Conservation (phyloP, 2,113 vertebrate species). For the Pimephales promelas region DNA sequence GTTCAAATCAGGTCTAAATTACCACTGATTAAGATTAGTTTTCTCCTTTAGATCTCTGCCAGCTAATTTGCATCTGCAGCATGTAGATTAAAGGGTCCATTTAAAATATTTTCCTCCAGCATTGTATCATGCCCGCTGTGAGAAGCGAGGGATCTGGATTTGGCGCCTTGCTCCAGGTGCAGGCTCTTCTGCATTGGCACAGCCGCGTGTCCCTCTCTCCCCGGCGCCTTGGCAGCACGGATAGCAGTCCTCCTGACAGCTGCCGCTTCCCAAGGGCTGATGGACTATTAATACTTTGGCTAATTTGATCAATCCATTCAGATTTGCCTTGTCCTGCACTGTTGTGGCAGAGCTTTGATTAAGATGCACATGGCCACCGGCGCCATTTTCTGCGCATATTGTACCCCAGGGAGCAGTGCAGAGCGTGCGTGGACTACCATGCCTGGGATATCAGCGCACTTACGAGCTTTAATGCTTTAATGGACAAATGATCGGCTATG, state of each 20-base stretch:
- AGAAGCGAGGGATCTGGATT: slow-evolving; percentile 36
- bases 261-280: slow-evolving; percentile 78
- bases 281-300: slow-evolving; percentile 76
- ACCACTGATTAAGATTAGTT: slow-evolving; percentile 46
- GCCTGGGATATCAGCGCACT: slow-evolving; percentile 15
- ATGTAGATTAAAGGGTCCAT: slow-evolving; percentile 49
- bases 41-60: slow-evolving; percentile 39
- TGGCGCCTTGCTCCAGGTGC: slow-evolving; percentile 52
- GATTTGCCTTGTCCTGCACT: slow-evolving; percentile 70
- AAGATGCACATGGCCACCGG: slow-evolving; percentile 74
- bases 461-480: slow-evolving; percentile 33
- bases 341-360: slow-evolving; percentile 74
- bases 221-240: slow-evolving; percentile 70
- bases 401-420: slow-evolving; percentile 49
- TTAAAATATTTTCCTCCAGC: slow-evolving; percentile 49
- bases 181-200: slow-evolving; percentile 64
- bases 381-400: slow-evolving; percentile 29
- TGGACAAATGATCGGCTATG: slow-evolving; percentile 36
- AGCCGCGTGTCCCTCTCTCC: slow-evolving; percentile 67
- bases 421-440: slow-evolving; percentile 57
- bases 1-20: slow-evolving; percentile 42
- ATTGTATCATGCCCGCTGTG: slow-evolving; percentile 12
- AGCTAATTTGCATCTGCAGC: slow-evolving; percentile 54
- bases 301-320: slow-evolving; percentile 80
- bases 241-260: slow-evolving; percentile 68